These are phyloP conservation scores for Luffia ferchaultella DNA, from an alignment of 2,888 invertebrate species.

Conservation along the genomic window DNA sequence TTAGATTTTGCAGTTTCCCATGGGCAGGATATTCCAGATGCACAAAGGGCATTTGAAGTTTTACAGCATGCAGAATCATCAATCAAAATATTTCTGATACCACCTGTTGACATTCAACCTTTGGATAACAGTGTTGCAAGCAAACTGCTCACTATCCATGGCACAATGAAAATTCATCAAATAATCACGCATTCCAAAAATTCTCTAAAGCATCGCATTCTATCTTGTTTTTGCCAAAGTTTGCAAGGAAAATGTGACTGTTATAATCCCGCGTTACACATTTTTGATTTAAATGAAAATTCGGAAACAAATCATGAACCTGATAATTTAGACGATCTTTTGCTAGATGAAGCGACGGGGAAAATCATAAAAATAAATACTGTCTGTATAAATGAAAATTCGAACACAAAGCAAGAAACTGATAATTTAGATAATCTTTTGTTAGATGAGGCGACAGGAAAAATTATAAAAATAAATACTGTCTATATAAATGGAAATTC, in stretches of 20 bases:
- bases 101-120: slow-evolving; percentile 2
- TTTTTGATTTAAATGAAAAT: slow-evolving; percentile 5
- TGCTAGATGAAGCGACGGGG: slow-evolving; percentile 3
- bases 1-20: slow-evolving; percentile 13
- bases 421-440: slow-evolving; percentile 3
- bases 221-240: slow-evolving; percentile 7
- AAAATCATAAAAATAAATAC: slow-evolving; percentile 3
- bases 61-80: slow-evolving; percentile 5
- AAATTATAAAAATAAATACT: slow-evolving; percentile 3
- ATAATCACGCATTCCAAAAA: background rate
- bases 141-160: slow-evolving; percentile 2
- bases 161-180: slow-evolving; percentile 7
- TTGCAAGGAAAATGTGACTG: background rate
- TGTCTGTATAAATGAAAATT: slow-evolving; percentile 3
- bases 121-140: slow-evolving; percentile 1
- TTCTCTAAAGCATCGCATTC: background rate
- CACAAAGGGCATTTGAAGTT: slow-evolving; percentile 13
- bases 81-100: slow-evolving; percentile 6
- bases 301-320: slow-evolving; percentile 3
- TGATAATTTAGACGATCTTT: slow-evolving; percentile 3
- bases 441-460: slow-evolving; percentile 3
- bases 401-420: slow-evolving; percentile 1
- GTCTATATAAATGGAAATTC: background rate
- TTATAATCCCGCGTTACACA: slow-evolving; percentile 1
- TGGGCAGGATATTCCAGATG: slow-evolving; percentile 14